Evolutionary conservation across 2,888 invertebrate species (phyloP).

Genomic region (Pyrrhia umbra): DNA sequence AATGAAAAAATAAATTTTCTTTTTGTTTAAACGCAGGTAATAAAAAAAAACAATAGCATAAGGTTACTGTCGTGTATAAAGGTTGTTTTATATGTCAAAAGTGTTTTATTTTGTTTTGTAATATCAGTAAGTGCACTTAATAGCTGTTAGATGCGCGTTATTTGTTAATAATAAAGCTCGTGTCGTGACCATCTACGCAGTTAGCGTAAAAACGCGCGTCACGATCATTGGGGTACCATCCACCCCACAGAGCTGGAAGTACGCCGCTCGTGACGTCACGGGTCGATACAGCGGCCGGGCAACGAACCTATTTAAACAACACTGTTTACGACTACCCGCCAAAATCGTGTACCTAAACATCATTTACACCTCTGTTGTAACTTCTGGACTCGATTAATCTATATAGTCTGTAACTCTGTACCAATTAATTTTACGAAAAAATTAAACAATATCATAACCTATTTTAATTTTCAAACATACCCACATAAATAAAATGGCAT

Average conservation of each 20-base stretch:
- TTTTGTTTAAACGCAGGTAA: background rate
- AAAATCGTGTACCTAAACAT: constrained; percentile 48
- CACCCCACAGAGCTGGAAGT: constrained; percentile 32
- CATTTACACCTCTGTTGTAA: constrained; percentile 24
- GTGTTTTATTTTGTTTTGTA: too few relatives aligned
- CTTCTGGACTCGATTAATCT: constrained; percentile 1
- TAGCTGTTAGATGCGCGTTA: too few relatives aligned
- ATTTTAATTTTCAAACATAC: too few relatives aligned
- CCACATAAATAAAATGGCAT: too few relatives aligned
- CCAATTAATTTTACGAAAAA: too few relatives aligned
- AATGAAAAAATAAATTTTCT: background rate
- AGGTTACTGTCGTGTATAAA: too few relatives aligned
- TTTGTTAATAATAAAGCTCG: background rate
- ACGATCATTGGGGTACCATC: constrained; percentile 34
- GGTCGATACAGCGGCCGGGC: constrained; percentile 78
- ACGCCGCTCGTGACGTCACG: constrained; percentile 69
- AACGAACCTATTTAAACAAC: constrained; percentile 73
- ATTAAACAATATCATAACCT: too few relatives aligned
- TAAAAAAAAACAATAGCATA: too few relatives aligned
- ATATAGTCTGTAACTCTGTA: background rate
- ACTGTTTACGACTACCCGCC: constrained; percentile 56
- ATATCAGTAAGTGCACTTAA: background rate
- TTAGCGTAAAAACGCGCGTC: constrained; percentile 36
- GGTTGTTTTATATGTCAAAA: too few relatives aligned
- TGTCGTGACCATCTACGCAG: constrained; percentile 24